Evolutionary conservation across 2,113 vertebrate species (phyloP), one percentile per base, ranked within the genome.

Genomic region (Harpagus bidentatus): DNA sequence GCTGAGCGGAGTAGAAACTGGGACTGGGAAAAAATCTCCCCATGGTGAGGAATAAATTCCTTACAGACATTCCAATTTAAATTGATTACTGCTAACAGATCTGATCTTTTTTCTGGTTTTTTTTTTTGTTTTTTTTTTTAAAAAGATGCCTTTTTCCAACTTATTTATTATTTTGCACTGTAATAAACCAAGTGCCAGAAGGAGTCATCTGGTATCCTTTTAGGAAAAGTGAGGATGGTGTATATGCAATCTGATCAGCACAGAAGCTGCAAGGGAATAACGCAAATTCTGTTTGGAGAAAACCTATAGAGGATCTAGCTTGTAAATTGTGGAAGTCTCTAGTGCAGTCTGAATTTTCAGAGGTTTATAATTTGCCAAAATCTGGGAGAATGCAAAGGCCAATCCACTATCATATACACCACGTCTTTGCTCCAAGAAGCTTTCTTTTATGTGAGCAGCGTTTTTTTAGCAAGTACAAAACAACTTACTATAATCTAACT

Each of bases 61-160:
- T 93, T 58, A 43, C 9, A 67, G 18, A 23, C 16, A 59, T 84
- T 63, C 7, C 26, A 66, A 6, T 66, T 71, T 52, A 48, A 67
- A 38, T 13, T 61, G 23, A 3, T 32, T 79, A 7, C 10, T 83
- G 36, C 38, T 42, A 79, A 56, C 3, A 67, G 29, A 62, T 25
- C 7, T 56, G 15, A 2, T 13, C 0, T 32, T 63, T 72, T n/a
- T 53, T 10, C 3, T 42, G 3, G 8, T 38, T 13, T 13, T 40
- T 40, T 42, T 42, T 42, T 13, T 40, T 1, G 8, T 38, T 13
- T 13, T 40, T 40, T 42, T 42, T 42, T 13, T 40, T 1, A 28
- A 34, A 23, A 42, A 38, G 16, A 45, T 16, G 20, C 1, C 6
- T 16, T 66, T 74, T 93, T 40, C 45, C 11, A 72, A 36, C 4